phyloP scores from a whole-genome alignment of 2,113 vertebrate genomes.

The Hoplias malabaricus region DNA sequence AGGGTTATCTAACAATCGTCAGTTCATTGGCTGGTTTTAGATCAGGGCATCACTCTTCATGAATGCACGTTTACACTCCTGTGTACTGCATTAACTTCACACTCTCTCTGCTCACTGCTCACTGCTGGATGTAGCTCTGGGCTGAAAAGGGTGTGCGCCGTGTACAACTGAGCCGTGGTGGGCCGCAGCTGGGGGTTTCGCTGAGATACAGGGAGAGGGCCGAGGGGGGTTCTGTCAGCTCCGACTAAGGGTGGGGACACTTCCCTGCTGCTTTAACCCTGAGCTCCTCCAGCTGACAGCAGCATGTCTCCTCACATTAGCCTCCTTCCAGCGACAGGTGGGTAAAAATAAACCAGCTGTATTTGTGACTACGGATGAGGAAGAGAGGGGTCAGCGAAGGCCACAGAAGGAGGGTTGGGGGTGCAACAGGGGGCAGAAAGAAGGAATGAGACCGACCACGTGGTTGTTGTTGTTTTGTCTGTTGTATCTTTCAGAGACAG shows the following conservation, averaged over 20 bases:
- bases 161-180: background rate
- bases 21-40: too few relatives aligned
- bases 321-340: background rate
- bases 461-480: too few relatives aligned
- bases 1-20: too few relatives aligned
- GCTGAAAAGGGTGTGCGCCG: background rate
- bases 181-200: background rate
- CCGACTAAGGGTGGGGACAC: background rate
- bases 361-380: slow-evolving; percentile 17
- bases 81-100: too few relatives aligned
- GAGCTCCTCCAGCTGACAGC: slow-evolving; percentile 22
- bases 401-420: background rate
- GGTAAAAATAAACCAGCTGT: background rate
- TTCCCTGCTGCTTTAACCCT: slow-evolving; percentile 5
- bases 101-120: background rate
- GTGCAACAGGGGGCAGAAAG: background rate
- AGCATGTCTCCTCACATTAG: slow-evolving; percentile 38
- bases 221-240: background rate
- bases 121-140: background rate
- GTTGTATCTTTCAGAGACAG: too few relatives aligned
- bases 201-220: background rate
- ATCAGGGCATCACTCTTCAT: too few relatives aligned
- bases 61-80: too few relatives aligned
- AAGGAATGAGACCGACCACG: too few relatives aligned
- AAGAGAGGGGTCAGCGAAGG: background rate